Evolutionary conservation across 2,888 invertebrate species (phyloP), one percentile per base, ranked within the genome.

Genomic region (Cabera pusaria): DNA sequence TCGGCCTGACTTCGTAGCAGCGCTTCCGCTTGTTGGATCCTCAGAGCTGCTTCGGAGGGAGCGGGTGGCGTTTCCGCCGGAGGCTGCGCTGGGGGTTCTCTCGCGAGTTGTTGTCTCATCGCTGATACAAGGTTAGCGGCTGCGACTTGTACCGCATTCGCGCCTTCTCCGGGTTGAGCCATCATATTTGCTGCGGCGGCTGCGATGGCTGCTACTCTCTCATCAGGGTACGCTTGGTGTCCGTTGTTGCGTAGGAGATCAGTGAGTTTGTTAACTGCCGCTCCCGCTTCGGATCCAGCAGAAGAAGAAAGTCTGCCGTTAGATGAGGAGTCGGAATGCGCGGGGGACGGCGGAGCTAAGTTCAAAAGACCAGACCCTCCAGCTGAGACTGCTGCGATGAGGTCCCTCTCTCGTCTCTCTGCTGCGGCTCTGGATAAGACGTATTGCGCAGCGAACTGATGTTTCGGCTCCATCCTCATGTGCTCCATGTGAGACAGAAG

Each of bases 381-480:
- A 7, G 93, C 92, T 3, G 92, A 91, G 4, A 92, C 92, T 25
- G 91, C 93, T 0, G 92, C 94, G 4, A 93, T 91, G 33, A 97
- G 88, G 70, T 97, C 97, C 25, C 97, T 88, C 68, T 97, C 97
- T 51, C 97, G 91, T 56, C 97, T 91, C 70, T 97, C 97, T 6
- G 97, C 97, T 3, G 97, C 97, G 4, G 97, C 97, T 57, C 97
- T 90, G 37, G 96, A 96, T 17, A 97, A 89, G 22, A 97, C 97
- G 83, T 97, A 97, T 72, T 97, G 97, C 12, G 97, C 97, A 20
- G 97, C 97, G 69, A 97, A 97, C 79, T 97, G 97, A 89, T 97
- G 97, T 79, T 97, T 97, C 0, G 97, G 97, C 77, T 97, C 97
- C 97, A 97, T 97, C 66, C 97, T 92, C 97, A 97, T 97, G 75